These are phyloP conservation scores for Ethmia dodecea DNA, from an alignment of 2,888 invertebrate species.

Conservation along the genomic window DNA sequence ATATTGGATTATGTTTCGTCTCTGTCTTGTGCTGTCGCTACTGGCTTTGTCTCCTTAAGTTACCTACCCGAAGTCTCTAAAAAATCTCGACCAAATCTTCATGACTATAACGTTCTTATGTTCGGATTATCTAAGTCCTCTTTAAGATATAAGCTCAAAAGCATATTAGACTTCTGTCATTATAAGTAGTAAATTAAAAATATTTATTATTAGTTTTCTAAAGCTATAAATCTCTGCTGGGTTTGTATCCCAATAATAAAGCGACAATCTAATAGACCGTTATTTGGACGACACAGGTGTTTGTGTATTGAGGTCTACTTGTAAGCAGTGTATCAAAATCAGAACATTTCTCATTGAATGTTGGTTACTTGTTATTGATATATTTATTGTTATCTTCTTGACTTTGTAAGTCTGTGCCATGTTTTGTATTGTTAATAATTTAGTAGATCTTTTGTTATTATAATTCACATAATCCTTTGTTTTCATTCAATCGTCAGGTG, in stretches of 20 bases:
- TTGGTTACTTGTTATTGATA: conserved; percentile 6
- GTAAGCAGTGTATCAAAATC: conserved; percentile 24
- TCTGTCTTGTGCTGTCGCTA: conserved; percentile 37
- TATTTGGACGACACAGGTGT: conserved; percentile 36
- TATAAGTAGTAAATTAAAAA: too few species aligned
- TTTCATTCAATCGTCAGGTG: conserved; percentile 17
- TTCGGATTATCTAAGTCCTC: too few species aligned
- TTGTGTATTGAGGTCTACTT: conserved; percentile 25
- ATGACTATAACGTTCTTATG: too few species aligned
- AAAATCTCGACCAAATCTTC: too few species aligned
- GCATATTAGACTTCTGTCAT: too few species aligned
- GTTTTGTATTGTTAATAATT: neutral
- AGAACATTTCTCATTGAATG: conserved; percentile 21
- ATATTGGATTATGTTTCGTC: conserved; percentile 55
- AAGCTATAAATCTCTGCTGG: too few species aligned
- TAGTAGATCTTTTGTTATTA: neutral
- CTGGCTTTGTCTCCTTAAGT: conserved; percentile 34
- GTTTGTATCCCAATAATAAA: too few species aligned
- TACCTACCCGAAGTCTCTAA: too few species aligned
- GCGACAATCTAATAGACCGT: conserved; percentile 37
- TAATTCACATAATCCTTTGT: too few species aligned
- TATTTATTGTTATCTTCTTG: conserved; percentile 4
- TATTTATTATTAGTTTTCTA: too few species aligned
- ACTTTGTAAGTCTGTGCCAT: too few species aligned
- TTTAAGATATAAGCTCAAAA: too few species aligned